Evolutionary conservation across 1,140 invertebrate genomes (phyloP).

Genomic region (Hycleus phaleratus): DNA sequence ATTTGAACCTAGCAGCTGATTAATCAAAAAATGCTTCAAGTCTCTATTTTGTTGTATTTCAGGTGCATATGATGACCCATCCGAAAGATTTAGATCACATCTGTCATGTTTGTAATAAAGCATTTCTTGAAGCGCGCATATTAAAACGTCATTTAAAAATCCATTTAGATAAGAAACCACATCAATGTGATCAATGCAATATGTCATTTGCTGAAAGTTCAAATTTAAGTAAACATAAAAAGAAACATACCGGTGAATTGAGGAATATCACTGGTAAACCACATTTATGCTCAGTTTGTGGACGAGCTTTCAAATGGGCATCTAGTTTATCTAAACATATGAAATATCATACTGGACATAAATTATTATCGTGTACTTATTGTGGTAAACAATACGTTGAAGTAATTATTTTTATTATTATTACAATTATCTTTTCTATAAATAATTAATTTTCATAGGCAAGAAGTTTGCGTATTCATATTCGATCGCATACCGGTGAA

Average conservation of each 20-base stretch:
- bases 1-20: too few species aligned
- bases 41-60: neutral
- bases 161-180: conserved; percentile 41
- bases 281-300: conserved; percentile 43
- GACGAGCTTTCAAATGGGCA: conserved; percentile 42
- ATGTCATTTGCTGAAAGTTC: conserved; percentile 47
- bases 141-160: conserved; percentile 44
- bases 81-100: conserved; percentile 35
- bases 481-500: conserved; percentile 39
- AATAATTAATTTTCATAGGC: conserved; percentile 23
- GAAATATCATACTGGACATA: conserved; percentile 44
- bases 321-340: conserved; percentile 44
- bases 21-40: too few species aligned
- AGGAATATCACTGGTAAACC: conserved; percentile 42
- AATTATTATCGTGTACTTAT: conserved; percentile 38
- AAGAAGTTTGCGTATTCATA: conserved; percentile 38
- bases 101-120: conserved; percentile 45
- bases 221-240: conserved; percentile 45
- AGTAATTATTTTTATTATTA: conserved; percentile 15
- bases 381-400: conserved; percentile 44
- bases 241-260: conserved; percentile 46
- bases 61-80: conserved; percentile 41
- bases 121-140: conserved; percentile 43
- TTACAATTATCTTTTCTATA: conserved; percentile 5
- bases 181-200: conserved; percentile 45